Evolutionary conservation across 1,140 invertebrate species (phyloP), one percentile per base, ranked within the genome.

Genomic region (Aleiodes sp.): DNA sequence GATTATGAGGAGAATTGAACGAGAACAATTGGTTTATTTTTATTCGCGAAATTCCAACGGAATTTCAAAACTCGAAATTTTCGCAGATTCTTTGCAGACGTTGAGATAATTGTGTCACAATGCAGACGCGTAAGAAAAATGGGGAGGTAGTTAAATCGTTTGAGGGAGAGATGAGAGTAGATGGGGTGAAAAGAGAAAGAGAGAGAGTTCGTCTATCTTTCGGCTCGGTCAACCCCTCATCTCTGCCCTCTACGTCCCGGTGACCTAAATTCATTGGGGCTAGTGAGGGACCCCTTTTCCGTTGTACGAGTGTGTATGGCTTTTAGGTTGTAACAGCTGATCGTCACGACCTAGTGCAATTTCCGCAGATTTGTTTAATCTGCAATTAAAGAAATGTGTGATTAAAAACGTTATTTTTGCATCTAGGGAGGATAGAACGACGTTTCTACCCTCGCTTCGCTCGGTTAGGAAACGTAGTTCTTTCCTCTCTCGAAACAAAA

Each of bases 211-310:
- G 52, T 60, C 64, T 71, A 77, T 76, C 76, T 78, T 78, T 75
- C 67, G 70, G 74, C 68, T n/a, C 74, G 73, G 79, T 84, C 83
- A 83, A 84, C 82, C 84, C 84, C 81, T 82, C 81, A 77, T 80
- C 80, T 70, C 66, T 76, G 77, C 79, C 78, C 78, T 84, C 81
- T 79, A 84, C 80, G 83, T 78, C 80, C 82, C 78, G 79, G 78
- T 86, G 84, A 86, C 84, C 84, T 76, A 85, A 73, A 85, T 86
- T 75, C 73, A 71, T 76, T 59, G 67, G 62, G 60, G 60, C 28
- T 75, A 76, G 77, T 72, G 77, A 78, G 76, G 78, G 78, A 78
- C 76, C 78, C 80, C 82, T 67, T 43, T 9, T 12, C 12, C 29
- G 28, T 31, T 37, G 41, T 68, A 60, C 68, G 29, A 41, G 65